Evolutionary conservation across 2,797 vertebrate species (phyloP).

Genomic region (Myioborus melanocephalus): DNA sequence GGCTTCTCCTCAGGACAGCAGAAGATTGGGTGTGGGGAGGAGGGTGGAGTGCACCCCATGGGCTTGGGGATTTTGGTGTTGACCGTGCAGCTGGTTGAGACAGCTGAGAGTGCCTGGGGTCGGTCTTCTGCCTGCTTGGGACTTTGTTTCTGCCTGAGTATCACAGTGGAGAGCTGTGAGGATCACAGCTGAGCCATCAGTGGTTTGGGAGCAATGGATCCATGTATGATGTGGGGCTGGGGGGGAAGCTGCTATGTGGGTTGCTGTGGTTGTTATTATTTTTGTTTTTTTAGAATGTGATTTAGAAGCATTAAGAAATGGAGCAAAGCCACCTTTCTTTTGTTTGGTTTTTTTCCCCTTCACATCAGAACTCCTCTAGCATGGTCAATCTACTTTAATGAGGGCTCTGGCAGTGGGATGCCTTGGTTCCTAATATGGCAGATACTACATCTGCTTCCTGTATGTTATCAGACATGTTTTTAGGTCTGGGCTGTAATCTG

Average conservation of each 20-base stretch:
- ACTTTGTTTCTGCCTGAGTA: rapidly evolving
- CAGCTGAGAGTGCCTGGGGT: not conserved
- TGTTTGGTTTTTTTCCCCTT: not conserved
- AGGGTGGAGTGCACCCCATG: rapidly evolving
- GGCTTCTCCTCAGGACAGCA: not conserved
- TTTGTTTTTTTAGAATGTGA: not conserved
- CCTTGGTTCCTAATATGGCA: not conserved
- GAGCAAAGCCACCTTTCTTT: not conserved
- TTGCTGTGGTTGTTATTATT: not conserved
- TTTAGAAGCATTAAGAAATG: not conserved
- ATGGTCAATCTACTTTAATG: not conserved
- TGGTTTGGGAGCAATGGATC: not conserved
- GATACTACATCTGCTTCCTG: conserved; percentile 6
- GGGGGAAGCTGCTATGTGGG: rapidly evolving
- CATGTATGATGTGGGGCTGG: not conserved
- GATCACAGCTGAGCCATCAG: not conserved
- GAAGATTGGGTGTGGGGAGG: not conserved
- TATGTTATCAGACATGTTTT: not conserved
- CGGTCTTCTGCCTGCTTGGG: not conserved
- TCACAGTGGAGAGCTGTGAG: not conserved
- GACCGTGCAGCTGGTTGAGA: not conserved
- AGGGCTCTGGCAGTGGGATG: not conserved
- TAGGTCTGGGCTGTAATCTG: not conserved
- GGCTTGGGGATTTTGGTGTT: not conserved
- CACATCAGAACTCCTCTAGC: not conserved